Evolutionary conservation across 2,113 vertebrate species (phyloP), one percentile per base, ranked within the genome.

Genomic region (Prunella fulvescens): DNA sequence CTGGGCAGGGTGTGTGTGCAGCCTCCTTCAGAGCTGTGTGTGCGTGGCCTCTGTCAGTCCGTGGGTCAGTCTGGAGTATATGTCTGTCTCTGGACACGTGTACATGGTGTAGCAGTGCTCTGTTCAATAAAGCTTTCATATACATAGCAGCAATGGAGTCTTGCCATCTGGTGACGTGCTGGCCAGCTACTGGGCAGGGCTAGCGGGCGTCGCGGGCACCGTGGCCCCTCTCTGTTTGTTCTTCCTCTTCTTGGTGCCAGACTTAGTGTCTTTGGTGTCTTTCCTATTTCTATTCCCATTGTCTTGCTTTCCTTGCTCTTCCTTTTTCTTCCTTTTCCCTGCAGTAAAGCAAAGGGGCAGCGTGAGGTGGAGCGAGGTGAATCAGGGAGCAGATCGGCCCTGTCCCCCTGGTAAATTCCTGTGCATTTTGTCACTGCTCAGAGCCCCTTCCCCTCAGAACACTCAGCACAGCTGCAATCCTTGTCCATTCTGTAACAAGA

Each of bases 171-270:
- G 78, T 58, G 80, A 73, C 24, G 0, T 51, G 22, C 81, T 57
- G 61, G 51, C 53, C 51, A 51, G 91, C 98, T 99, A 99, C 96
- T 98, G 98, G 96, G 98, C 91, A 72, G 97, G 97, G 95, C 98
- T 98, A 7, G 97, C 74, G 19, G 98, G 95, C 12, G 98, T 96
- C 24, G 78, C 39, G 0, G 98, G 97, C 47, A 94, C 89, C 16
- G 54, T 92, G 13, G 98, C 98, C 65, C 97, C 98, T 91, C 97
- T 96, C 90, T 97, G 98, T 81, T 97, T 98, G 37, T 97, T 97
- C 97, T 98, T 99, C 95, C 96, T 98, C 85, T 97, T 98, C 96
- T 96, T 98, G 86, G 97, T 94, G 48, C 98, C 95, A n/a, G 97
- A 33, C 54, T 97, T 97, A 1, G 92, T 77, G 88, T 98, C 97